A percentile compares a stretch with the other conserved stretches of the same genome.
Conservation (phyloP, 23 tunicate genomes). For the Ciona savignyi region DNA sequence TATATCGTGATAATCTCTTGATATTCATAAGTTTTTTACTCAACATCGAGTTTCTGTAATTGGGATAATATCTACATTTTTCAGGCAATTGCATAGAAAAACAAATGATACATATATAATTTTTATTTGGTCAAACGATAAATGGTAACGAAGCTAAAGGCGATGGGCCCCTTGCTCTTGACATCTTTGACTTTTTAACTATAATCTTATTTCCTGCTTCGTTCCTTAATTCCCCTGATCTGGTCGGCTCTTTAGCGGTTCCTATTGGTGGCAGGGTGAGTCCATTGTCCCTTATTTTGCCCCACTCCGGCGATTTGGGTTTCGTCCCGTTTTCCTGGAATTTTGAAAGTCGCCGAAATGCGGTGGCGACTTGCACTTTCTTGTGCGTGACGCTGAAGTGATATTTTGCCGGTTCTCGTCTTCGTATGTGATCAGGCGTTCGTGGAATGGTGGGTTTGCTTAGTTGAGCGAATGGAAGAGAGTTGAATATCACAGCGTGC, state of each 20-base stretch:
- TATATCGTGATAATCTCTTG: too few relatives aligned
- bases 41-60: too few relatives aligned
- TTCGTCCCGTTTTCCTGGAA: conserved; percentile 4
- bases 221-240: conserved; percentile 8
- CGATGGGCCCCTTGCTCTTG: neutral
- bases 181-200: conserved; percentile 6
- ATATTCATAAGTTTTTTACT: too few relatives aligned
- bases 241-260: neutral
- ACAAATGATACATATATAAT: too few relatives aligned
- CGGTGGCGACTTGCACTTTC: neutral
- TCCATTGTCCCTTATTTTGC: neutral
- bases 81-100: too few relatives aligned
- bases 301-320: neutral
- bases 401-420: neutral
- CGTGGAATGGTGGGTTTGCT: conserved; percentile 4
- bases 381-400: conserved; percentile 10
- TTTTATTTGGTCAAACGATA: neutral
- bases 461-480: conserved; percentile 48
- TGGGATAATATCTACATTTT: too few relatives aligned
- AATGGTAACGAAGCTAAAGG: conserved; percentile 5
- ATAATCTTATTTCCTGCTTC: conserved; percentile 14
- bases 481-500: conserved; percentile 41
- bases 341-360: neutral
- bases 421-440: conserved; percentile 21
- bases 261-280: conserved; percentile 5